Evolutionary conservation across 2,888 invertebrate genomes (phyloP).

Genomic region (Cheilosia urbana): DNA sequence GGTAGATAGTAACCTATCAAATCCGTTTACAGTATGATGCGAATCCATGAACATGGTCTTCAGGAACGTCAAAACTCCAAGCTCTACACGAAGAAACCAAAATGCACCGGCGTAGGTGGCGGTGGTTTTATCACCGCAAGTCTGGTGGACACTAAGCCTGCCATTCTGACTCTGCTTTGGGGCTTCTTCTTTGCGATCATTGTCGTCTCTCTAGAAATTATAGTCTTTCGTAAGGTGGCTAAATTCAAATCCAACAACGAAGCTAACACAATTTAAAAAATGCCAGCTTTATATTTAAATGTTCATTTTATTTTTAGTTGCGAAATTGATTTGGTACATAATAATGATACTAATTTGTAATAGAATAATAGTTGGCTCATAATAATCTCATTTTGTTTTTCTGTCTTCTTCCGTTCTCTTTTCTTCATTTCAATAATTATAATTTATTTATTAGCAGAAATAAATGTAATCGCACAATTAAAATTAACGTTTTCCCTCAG

Average conservation of each 20-base stretch:
- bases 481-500: conserved; percentile 8
- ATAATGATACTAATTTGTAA: conserved; percentile 64
- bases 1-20: neutral
- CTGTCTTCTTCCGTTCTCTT: conserved; percentile 4
- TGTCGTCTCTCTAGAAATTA: conserved; percentile 82
- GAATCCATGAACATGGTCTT: conserved; percentile 86
- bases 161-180: conserved; percentile 84
- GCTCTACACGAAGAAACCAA: conserved; percentile 86
- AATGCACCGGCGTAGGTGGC: conserved; percentile 84
- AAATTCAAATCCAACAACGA: neutral
- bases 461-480: conserved; percentile 33
- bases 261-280: neutral
- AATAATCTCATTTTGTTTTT: conserved; percentile 41
- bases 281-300: conserved; percentile 42
- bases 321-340: conserved; percentile 68
- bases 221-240: conserved; percentile 22
- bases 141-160: conserved; percentile 86
- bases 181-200: conserved; percentile 82
- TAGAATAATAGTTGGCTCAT: conserved; percentile 64
- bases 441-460: conserved; percentile 28
- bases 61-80: conserved; percentile 85
- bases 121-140: conserved; percentile 87
- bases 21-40: conserved; percentile 83
- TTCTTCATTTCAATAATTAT: conserved; percentile 36
- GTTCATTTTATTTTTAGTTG: conserved; percentile 63